phyloP scores from a whole-genome alignment of 1,140 invertebrate genomes.

The Agrypnia vestita region DNA sequence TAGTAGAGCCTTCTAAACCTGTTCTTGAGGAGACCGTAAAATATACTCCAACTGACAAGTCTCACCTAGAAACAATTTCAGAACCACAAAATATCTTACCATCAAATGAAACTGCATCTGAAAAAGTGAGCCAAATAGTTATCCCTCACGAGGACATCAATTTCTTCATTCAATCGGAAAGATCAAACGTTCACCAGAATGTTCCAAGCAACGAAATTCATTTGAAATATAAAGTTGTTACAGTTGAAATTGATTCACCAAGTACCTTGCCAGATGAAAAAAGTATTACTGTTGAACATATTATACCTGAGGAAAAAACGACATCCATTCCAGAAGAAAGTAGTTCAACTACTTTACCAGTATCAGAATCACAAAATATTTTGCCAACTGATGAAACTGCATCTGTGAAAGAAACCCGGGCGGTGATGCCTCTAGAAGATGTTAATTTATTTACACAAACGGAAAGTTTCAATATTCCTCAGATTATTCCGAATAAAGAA shows the following conservation, averaged over 20 bases:
- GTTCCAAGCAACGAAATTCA: neutral
- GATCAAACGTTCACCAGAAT: neutral
- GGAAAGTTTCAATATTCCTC: conserved; percentile 29
- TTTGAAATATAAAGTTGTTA: neutral
- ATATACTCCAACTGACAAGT: neutral
- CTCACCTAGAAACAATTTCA: neutral
- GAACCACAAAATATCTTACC: neutral
- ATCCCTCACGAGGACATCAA: neutral
- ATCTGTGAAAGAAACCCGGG: neutral
- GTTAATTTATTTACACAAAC: conserved; percentile 7
- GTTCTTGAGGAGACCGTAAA: neutral
- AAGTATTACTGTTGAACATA: too few relatives aligned
- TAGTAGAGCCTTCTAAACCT: neutral
- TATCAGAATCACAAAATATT: neutral
- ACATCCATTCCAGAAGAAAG: too few relatives aligned
- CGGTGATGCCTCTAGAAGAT: neutral
- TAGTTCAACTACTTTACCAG: neutral
- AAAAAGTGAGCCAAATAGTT: neutral
- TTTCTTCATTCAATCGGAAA: neutral
- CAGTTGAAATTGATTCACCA: too few relatives aligned
- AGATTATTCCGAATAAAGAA: conserved; percentile 23
- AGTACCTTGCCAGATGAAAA: too few relatives aligned
- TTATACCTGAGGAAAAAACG: too few relatives aligned
- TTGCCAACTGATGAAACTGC: neutral
- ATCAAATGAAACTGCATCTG: neutral